A percentile compares a stretch with the other conserved stretches of the same genome.
These are phyloP conservation scores for Temnothorax nylanderi DNA, from an alignment of 1,140 invertebrate species.

Conservation along the genomic window DNA sequence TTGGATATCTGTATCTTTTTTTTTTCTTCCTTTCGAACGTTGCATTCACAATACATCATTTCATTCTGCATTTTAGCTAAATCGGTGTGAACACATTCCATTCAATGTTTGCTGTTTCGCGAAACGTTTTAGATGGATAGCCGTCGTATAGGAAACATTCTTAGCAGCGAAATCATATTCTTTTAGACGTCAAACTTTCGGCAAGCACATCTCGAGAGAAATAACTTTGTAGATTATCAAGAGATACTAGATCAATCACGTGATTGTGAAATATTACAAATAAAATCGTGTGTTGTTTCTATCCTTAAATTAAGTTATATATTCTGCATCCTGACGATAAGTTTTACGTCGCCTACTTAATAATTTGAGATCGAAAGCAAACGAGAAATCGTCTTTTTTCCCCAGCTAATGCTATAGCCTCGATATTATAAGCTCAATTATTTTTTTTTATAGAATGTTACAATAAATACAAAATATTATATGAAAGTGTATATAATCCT, in stretches of 20 bases:
- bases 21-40: constrained; percentile 50
- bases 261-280: constrained; percentile 30
- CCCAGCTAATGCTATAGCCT: constrained; percentile 51
- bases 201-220: constrained; percentile 16
- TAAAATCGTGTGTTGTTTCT: constrained; percentile 17
- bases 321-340: constrained; percentile 6
- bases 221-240: not conserved
- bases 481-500: constrained; percentile 66
- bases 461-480: constrained; percentile 72
- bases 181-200: constrained; percentile 12
- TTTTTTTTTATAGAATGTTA: constrained; percentile 49
- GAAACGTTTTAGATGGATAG: constrained; percentile 31
- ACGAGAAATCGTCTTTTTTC: constrained; percentile 12
- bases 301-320: constrained; percentile 31
- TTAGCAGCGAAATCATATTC: constrained; percentile 20
- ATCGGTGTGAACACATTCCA: constrained; percentile 35
- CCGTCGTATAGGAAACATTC: constrained; percentile 5
- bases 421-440: constrained; percentile 68
- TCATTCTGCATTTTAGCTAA: constrained; percentile 51
- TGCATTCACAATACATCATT: constrained; percentile 31
- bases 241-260: constrained; percentile 12
- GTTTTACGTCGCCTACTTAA: constrained; percentile 24
- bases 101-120: not conserved
- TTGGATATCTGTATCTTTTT: constrained; percentile 64
- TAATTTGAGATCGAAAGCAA: constrained; percentile 47